These are phyloP conservation scores for Heliornis fulica DNA, from an alignment of 2,113 vertebrate species.

Conservation along the genomic window DNA sequence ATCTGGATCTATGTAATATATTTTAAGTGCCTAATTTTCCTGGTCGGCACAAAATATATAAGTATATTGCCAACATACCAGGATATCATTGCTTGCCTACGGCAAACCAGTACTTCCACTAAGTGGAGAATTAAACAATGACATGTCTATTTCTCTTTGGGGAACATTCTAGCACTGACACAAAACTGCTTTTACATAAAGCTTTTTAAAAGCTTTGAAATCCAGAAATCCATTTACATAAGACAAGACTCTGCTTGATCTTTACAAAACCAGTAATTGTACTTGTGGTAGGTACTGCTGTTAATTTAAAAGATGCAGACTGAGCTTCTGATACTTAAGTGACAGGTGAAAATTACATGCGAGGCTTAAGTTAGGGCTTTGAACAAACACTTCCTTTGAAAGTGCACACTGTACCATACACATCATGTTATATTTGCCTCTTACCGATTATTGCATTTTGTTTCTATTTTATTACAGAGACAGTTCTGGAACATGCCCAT, in stretches of 20 bases:
- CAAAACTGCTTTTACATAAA: background rate
- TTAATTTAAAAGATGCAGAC: slow-evolving; percentile 32
- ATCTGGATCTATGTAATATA: slow-evolving; percentile 11
- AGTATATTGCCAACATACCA: slow-evolving; percentile 27
- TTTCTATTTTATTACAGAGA: background rate
- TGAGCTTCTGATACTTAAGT: slow-evolving; percentile 5
- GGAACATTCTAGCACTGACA: background rate
- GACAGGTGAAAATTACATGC: background rate
- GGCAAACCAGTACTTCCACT: slow-evolving; percentile 33
- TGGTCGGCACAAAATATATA: background rate
- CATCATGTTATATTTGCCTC: background rate
- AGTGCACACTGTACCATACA: background rate
- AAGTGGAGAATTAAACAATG: slow-evolving; percentile 39
- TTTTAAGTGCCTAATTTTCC: background rate
- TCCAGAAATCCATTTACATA: slow-evolving; percentile 15
- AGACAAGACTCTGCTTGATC: slow-evolving; percentile 20
- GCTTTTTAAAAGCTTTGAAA: slow-evolving; percentile 10
- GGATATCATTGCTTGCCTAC: slow-evolving; percentile 39
- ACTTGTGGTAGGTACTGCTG: background rate
- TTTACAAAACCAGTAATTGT: background rate
- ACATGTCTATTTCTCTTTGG: background rate
- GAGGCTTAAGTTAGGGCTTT: background rate
- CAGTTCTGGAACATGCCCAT: slow-evolving; percentile 9
- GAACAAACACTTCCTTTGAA: slow-evolving; percentile 17
- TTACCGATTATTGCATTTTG: background rate